Conservation (phyloP, 2,113 vertebrate genomes). For the Talpa occidentalis region DNA sequence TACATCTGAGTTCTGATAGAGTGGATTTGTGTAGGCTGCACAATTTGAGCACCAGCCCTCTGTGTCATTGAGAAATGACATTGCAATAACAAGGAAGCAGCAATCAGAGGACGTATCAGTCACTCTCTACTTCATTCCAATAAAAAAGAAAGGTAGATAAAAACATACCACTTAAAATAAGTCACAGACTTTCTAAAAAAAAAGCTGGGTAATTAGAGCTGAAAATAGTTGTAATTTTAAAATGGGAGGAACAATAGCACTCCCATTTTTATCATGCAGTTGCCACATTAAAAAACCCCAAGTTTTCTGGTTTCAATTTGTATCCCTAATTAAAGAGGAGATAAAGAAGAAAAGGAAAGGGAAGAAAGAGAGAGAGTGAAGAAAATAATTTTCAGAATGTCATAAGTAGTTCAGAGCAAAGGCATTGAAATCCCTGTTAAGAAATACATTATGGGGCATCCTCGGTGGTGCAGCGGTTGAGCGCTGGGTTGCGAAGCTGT, state of each 20-base stretch:
- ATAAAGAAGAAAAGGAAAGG: neutral
- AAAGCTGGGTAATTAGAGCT: conserved; percentile 51
- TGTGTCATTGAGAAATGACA: conserved; percentile 60
- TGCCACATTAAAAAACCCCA: conserved; percentile 26
- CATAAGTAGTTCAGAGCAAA: neutral
- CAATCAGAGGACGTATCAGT: neutral
- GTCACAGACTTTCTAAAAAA: conserved; percentile 46
- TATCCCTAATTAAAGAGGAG: neutral
- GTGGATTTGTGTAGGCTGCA: neutral
- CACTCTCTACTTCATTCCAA: neutral
- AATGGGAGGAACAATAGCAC: neutral
- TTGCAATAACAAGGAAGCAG: neutral
- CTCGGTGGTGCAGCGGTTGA: no score
- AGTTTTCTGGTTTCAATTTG: neutral
- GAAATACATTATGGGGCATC: conserved; percentile 4
- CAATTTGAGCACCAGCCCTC: neutral
- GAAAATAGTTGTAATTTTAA: conserved; percentile 46
- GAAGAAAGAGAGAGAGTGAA: neutral
- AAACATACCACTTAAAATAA: conserved; percentile 37
- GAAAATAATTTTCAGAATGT: neutral
- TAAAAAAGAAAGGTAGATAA: conserved; percentile 3
- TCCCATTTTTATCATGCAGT: neutral
- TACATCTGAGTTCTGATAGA: neutral
- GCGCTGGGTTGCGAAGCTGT: no score
- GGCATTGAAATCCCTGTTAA: neutral